Conservation (phyloP, 2,113 vertebrate genomes). For the Synchiropus splendidus region DNA sequence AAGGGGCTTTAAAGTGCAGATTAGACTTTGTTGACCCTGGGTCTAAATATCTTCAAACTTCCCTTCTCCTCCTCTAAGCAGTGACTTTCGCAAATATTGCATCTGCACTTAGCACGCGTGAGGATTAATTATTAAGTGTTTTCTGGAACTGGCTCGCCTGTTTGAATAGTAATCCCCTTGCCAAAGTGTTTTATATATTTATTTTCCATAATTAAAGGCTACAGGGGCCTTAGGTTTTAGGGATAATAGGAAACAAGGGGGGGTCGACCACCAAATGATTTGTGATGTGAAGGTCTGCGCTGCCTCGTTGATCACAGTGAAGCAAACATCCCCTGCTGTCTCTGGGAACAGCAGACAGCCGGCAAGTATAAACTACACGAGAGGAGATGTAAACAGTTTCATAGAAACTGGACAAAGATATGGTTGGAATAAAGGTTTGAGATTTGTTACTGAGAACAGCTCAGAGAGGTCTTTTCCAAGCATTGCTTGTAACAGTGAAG, state of each 20-base stretch:
- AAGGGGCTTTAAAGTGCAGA: too few species aligned
- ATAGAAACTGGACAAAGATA: constrained; percentile 1
- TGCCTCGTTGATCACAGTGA: background rate
- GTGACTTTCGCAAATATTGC: constrained; percentile 36
- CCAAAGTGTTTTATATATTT: constrained; percentile 60
- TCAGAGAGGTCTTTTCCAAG: constrained; percentile 27
- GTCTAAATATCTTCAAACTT: constrained; percentile 29
- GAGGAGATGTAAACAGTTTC: constrained; percentile 8
- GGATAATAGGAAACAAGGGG: constrained; percentile 16
- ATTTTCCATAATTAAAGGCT: constrained; percentile 48
- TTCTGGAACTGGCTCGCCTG: constrained; percentile 51
- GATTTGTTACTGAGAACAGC: constrained; percentile 29
- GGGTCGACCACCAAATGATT: constrained; percentile 27
- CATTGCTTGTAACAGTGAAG: constrained; percentile 21
- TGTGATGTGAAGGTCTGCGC: constrained; percentile 3
- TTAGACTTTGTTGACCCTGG: background rate
- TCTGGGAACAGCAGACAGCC: background rate
- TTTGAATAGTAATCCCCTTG: constrained; percentile 62
- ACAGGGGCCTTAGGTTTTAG: constrained; percentile 27
- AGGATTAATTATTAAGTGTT: constrained; percentile 56
- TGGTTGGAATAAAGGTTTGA: constrained; percentile 21
- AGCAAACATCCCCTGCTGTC: background rate
- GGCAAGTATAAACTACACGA: constrained; percentile 1
- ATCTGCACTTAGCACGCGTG: constrained; percentile 56
- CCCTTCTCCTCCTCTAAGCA: too few species aligned